Conservation (phyloP, 2,797 vertebrate species). For the Sebastes vulpes region DNA sequence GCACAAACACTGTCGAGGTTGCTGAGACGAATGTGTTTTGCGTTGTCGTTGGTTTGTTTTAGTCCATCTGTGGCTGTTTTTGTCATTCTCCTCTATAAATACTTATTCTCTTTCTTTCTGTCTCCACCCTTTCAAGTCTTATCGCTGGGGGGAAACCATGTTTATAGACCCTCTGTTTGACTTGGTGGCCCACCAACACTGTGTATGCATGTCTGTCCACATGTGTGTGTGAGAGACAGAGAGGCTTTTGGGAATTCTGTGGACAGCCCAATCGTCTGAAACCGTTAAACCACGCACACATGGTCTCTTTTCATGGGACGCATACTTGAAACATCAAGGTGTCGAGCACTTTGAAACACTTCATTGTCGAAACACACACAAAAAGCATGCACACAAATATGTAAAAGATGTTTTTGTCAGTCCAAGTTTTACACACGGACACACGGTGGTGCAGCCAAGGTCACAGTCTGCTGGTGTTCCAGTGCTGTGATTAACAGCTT, state of each 20-base stretch:
- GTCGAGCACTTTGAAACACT: not conserved
- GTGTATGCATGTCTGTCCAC: constrained; percentile 33
- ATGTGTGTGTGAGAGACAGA: constrained; percentile 15
- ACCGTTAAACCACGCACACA: constrained; percentile 52
- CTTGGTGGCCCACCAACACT: constrained; percentile 56
- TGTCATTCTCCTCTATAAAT: constrained; percentile 58
- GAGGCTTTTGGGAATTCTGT: constrained; percentile 49
- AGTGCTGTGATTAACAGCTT: constrained; percentile 80
- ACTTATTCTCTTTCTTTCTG: constrained; percentile 34
- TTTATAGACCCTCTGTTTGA: constrained; percentile 68
- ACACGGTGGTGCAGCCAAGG: constrained; percentile 67
- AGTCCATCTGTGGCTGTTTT: constrained; percentile 58
- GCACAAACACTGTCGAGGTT: not conserved
- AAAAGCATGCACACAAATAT: not conserved
- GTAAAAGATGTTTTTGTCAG: not conserved
- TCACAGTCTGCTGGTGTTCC: constrained; percentile 74
- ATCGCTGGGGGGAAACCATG: constrained; percentile 57
- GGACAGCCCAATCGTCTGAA: constrained; percentile 37
- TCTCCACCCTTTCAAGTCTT: constrained; percentile 64
- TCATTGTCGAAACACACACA: not conserved
- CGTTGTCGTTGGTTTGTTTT: constrained; percentile 4
- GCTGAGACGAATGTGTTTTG: constrained; percentile 26
- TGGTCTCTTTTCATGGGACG: constrained; percentile 42
- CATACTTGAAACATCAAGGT: constrained; percentile 20
- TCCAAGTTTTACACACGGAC: constrained; percentile 29